Conservation (phyloP, 2,113 vertebrate genomes). For the Emberiza fucata region DNA sequence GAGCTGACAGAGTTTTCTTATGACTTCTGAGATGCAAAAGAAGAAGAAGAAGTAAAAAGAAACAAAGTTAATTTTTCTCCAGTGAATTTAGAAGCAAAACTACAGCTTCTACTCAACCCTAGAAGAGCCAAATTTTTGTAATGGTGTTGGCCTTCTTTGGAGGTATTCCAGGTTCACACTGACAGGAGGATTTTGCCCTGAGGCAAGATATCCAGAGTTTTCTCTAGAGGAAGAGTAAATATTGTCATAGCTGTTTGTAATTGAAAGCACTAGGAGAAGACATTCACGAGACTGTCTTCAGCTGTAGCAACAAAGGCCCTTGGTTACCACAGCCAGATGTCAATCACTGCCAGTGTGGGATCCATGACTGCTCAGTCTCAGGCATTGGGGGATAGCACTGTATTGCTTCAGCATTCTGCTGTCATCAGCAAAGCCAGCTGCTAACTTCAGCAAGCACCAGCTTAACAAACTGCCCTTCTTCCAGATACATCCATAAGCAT, state of each 20-base stretch:
- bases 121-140: not conserved
- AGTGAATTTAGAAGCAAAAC: slow-evolving; percentile 1
- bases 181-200: not conserved
- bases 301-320: slow-evolving; percentile 54
- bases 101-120: not conserved
- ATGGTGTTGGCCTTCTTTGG: not conserved
- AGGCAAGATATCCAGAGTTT: not conserved
- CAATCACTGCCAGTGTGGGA: not conserved
- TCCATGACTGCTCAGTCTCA: not conserved
- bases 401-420: not conserved
- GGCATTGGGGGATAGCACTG: not conserved
- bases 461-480: not conserved
- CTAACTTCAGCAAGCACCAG: not conserved
- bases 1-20: not conserved
- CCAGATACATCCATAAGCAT: not conserved
- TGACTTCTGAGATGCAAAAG: not conserved
- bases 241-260: slow-evolving; percentile 60
- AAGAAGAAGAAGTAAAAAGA: not conserved
- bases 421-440: not conserved
- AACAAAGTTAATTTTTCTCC: not conserved
- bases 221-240: slow-evolving; percentile 32
- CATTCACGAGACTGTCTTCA: slow-evolving; percentile 33
- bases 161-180: slow-evolving; percentile 1
- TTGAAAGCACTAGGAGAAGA: slow-evolving; percentile 35
- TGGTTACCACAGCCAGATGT: not conserved